Evolutionary conservation across 2,797 vertebrate genomes (phyloP).

Genomic region (Eospalax fontanierii): DNA sequence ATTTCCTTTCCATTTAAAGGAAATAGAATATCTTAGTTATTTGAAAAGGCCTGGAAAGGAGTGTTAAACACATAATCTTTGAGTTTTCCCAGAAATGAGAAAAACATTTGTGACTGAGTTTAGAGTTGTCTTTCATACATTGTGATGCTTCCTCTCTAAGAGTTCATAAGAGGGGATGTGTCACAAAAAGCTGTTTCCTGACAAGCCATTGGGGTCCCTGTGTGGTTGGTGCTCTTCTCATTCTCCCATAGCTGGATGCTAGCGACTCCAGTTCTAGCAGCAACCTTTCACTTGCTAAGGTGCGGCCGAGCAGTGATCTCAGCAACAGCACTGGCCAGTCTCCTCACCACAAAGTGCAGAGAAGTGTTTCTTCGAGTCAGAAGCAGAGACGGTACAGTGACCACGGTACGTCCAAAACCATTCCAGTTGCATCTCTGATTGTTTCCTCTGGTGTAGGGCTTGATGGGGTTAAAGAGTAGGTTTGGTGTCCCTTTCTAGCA

Average conservation of each 20-base stretch:
- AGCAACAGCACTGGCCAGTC: slow-evolving; percentile 96
- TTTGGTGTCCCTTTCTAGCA: background rate
- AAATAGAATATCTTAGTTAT: background rate
- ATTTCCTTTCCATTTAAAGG: background rate
- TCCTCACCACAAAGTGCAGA: slow-evolving; percentile 97
- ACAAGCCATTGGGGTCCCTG: slow-evolving; percentile 57
- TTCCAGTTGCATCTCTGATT: too few species aligned
- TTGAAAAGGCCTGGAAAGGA: background rate
- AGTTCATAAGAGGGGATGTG: background rate
- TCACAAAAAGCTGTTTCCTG: slow-evolving; percentile 59
- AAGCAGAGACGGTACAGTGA: slow-evolving; percentile 99
- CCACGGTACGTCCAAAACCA: slow-evolving; percentile 92
- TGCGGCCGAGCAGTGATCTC: slow-evolving; percentile 96
- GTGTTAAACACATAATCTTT: background rate
- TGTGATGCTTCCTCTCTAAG: background rate
- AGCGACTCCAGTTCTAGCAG: slow-evolving; percentile 98
- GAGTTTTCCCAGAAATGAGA: background rate
- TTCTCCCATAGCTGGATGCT: slow-evolving; percentile 93
- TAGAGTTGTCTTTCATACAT: background rate
- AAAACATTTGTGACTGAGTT: background rate
- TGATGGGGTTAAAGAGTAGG: background rate
- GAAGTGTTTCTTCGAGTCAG: slow-evolving; percentile 97
- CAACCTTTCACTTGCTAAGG: slow-evolving; percentile 97
- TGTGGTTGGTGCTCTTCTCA: slow-evolving; percentile 79
- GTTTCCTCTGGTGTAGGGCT: background rate